Evolutionary conservation across 1,140 invertebrate species (phyloP).

Genomic region (Plutomurus gul): DNA sequence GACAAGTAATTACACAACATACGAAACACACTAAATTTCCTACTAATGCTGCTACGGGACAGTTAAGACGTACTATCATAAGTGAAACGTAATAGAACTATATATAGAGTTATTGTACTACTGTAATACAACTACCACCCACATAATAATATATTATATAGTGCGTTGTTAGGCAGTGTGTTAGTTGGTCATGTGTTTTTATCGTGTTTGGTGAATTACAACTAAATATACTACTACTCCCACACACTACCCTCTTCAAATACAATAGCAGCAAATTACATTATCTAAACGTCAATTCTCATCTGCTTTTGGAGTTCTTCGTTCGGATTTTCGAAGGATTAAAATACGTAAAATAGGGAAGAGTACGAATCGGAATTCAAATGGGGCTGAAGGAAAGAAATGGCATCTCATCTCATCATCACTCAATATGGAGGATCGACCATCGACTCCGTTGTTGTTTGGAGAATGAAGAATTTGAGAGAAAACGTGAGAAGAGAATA

Average conservation of each 20-base stretch:
- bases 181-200: constrained; percentile 1
- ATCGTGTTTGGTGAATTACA: constrained; percentile 10
- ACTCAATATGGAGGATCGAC: background rate
- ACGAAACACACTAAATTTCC: background rate
- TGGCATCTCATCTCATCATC: no score
- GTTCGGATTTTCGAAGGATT: background rate
- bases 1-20: background rate
- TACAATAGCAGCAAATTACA: no score
- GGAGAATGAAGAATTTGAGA: background rate
- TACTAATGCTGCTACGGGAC: no score
- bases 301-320: constrained; percentile 23
- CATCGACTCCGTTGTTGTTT: no score
- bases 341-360: background rate
- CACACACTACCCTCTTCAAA: no score
- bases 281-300: background rate
- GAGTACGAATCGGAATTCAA: no score
- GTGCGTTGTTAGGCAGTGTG: background rate
- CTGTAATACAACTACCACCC: no score
- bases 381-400: background rate
- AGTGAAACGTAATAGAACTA: no score
- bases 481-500: constrained; percentile 15
- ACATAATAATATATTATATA: background rate
- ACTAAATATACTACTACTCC: background rate
- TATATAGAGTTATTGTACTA: no score
- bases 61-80: no score